A percentile compares a stretch with the other conserved stretches of the same genome.
These are phyloP conservation scores for Malurus melanocephalus DNA, from an alignment of 2,113 vertebrate genomes.

Conservation along the genomic window DNA sequence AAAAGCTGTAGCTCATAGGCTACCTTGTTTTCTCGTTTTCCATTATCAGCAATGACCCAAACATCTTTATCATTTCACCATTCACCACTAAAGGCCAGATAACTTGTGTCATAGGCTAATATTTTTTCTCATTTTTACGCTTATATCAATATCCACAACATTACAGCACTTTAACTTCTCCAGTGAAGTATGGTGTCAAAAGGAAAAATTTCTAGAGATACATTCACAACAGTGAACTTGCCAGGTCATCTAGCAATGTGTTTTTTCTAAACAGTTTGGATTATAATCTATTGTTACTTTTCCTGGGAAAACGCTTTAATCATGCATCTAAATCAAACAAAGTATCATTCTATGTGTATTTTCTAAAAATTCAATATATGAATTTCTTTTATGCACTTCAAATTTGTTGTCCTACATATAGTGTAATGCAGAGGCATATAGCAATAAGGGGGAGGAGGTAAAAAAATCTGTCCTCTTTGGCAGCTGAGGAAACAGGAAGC, in stretches of 20 bases:
- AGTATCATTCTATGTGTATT: background rate
- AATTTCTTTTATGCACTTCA: background rate
- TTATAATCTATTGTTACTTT: background rate
- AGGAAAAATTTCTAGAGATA: constrained; percentile 38
- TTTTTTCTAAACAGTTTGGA: constrained; percentile 2
- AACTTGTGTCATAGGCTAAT: constrained; percentile 43
- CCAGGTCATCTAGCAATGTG: background rate
- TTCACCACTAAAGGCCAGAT: constrained; percentile 40
- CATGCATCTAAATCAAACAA: background rate
- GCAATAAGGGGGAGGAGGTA: background rate
- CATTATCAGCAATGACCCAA: constrained; percentile 32
- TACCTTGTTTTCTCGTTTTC: constrained; percentile 41
- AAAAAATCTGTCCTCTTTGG: background rate
- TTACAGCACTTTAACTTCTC: constrained; percentile 47
- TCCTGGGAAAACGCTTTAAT: background rate
- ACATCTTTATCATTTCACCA: constrained; percentile 37
- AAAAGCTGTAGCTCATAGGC: background rate
- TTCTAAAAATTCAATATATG: background rate
- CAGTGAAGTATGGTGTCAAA: constrained; percentile 24
- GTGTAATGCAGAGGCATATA: background rate
- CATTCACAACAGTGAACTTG: background rate
- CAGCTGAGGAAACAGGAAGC: background rate
- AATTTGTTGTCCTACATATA: background rate
- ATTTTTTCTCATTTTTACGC: constrained; percentile 48
- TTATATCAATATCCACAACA: constrained; percentile 17